phyloP scores from a whole-genome alignment of 37 sponge, comb jelly and placozoan genomes.

The Hormiphora californensis region DNA sequence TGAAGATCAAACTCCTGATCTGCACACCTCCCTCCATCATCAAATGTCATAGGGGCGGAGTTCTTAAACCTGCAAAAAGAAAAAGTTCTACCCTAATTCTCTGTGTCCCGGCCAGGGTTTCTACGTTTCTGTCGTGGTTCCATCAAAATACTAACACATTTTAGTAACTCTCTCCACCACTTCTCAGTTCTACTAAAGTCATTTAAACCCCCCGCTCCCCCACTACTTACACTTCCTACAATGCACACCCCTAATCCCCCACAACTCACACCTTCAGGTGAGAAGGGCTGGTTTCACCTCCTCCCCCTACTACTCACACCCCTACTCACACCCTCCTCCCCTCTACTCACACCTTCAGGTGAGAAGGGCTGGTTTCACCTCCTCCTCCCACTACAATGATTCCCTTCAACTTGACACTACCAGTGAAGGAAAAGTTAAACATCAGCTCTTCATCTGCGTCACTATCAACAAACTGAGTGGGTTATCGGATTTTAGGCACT shows the following conservation, averaged over 20 bases:
- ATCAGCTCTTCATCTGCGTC: constrained; percentile 91
- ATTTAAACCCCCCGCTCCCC: too few relatives aligned
- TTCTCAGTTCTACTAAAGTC: too few relatives aligned
- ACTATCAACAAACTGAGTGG: constrained; percentile 85
- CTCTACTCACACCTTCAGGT: constrained; percentile 82
- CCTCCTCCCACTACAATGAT: constrained; percentile 80
- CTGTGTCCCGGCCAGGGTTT: too few relatives aligned
- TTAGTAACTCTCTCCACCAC: too few relatives aligned
- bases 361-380: constrained; percentile 70
- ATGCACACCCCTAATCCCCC: not conserved
- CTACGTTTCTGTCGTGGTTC: too few relatives aligned
- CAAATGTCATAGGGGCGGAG: constrained; percentile 78
- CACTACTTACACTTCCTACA: not conserved
- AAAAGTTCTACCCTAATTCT: too few relatives aligned
- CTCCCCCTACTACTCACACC: not conserved
- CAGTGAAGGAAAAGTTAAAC: constrained; percentile 91
- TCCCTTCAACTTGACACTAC: constrained; percentile 87
- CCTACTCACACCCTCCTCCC: not conserved
- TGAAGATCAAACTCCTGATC: constrained; percentile 75
- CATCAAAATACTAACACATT: too few relatives aligned
- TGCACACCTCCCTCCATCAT: constrained; percentile 68
- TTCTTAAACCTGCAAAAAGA: constrained; percentile 73
- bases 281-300: constrained; percentile 66
- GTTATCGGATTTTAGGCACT: too few relatives aligned
- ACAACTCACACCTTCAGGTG: constrained; percentile 81